phyloP scores from a whole-genome alignment of 2,113 vertebrate species.

The Austrofundulus limnaeus region DNA sequence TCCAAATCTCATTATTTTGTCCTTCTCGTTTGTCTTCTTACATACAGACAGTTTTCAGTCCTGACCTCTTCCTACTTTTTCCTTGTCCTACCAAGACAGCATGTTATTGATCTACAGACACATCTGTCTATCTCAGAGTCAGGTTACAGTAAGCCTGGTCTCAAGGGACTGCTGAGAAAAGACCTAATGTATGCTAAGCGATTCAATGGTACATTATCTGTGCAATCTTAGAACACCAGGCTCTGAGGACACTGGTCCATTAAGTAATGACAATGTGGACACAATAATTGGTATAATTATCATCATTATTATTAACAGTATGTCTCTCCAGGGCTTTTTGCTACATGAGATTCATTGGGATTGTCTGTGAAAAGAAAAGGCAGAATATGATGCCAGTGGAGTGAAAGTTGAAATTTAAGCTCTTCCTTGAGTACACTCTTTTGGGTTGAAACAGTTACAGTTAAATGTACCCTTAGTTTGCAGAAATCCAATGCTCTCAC shows the following conservation, averaged over 20 bases:
- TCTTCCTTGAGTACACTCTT: background rate
- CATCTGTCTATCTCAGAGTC: slow-evolving; percentile 49
- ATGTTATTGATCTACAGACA: slow-evolving; percentile 34
- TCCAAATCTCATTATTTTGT: background rate
- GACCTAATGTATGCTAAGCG: slow-evolving; percentile 12
- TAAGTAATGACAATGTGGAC: background rate
- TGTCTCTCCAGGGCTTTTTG: background rate
- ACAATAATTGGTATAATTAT: background rate
- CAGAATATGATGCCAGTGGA: background rate
- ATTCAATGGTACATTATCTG: slow-evolving; percentile 4
- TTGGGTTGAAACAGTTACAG: too few relatives aligned
- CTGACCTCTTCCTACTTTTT: background rate
- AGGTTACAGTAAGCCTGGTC: slow-evolving; percentile 37
- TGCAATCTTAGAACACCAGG: slow-evolving; percentile 2
- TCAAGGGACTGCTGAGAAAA: slow-evolving; percentile 17
- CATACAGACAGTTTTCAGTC: background rate
- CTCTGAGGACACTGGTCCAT: background rate
- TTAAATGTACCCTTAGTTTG: too few relatives aligned
- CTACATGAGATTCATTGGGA: background rate
- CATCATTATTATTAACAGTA: background rate
- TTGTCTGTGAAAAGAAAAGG: background rate
- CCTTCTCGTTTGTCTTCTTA: background rate
- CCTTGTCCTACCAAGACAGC: background rate
- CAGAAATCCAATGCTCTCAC: too few relatives aligned
- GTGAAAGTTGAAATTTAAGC: background rate